A percentile compares a stretch with the other conserved stretches of the same genome.
phyloP scores from a whole-genome alignment of 2,797 vertebrate genomes.

The Rallus crepitans region DNA sequence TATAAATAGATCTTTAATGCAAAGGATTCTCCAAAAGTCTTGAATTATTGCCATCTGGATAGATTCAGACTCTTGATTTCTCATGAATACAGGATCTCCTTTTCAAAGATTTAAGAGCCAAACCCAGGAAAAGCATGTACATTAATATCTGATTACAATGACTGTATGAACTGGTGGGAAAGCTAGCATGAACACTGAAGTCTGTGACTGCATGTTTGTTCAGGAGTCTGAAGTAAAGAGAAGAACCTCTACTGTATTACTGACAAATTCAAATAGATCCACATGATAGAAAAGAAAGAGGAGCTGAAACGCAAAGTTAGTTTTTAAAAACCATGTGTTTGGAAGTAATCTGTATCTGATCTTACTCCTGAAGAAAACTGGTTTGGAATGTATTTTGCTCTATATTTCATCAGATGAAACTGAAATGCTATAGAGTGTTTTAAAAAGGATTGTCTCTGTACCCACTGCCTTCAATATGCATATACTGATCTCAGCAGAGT shows the following conservation, averaged over 20 bases:
- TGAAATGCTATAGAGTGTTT: not conserved
- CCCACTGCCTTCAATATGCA: not conserved
- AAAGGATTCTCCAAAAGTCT: slow-evolving; percentile 27
- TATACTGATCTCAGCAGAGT: not conserved
- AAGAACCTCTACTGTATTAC: not conserved
- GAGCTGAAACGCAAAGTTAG: not conserved
- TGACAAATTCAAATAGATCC: not conserved
- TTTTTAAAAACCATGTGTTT: not conserved
- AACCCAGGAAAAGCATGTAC: no score
- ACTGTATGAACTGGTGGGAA: not conserved
- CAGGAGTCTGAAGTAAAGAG: not conserved
- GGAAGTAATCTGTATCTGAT: not conserved
- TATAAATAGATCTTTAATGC: slow-evolving; percentile 29
- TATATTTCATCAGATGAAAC: not conserved
- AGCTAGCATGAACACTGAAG: not conserved
- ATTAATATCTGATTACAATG: not conserved
- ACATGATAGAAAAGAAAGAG: not conserved
- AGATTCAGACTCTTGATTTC: not conserved
- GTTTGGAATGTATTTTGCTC: not conserved
- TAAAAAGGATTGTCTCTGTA: not conserved
- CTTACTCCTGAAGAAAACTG: not conserved
- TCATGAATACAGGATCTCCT: not conserved
- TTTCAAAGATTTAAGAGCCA: not conserved
- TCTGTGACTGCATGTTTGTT: not conserved
- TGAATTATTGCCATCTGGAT: slow-evolving; percentile 6